Evolutionary conservation across 2,113 vertebrate species (phyloP).

Genomic region (Heteronetta atricapilla): DNA sequence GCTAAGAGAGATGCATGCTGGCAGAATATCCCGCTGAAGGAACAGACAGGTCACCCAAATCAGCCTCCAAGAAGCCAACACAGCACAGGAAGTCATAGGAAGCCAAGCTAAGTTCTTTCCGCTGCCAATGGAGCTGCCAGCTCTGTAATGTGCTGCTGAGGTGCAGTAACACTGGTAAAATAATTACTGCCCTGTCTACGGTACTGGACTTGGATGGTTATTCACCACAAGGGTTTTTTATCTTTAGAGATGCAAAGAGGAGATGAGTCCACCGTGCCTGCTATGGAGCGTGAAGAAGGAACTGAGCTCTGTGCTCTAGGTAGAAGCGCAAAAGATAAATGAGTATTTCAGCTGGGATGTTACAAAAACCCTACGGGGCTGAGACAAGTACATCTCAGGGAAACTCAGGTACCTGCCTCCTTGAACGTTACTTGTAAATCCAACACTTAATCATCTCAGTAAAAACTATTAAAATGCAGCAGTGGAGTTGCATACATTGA

Average conservation of each 20-base stretch:
- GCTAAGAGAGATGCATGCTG: background rate
- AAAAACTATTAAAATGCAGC: background rate
- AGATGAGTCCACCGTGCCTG: rapidly evolving
- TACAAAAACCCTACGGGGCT: background rate
- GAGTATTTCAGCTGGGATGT: background rate
- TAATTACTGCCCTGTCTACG: background rate
- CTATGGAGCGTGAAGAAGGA: background rate
- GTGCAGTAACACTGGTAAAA: background rate
- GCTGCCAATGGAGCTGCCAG: background rate
- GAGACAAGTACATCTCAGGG: background rate
- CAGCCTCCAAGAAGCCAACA: background rate
- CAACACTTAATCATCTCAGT: background rate
- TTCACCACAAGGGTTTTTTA: background rate
- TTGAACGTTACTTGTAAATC: background rate
- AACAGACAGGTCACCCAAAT: background rate
- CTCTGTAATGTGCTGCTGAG: background rate
- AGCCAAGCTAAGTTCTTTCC: background rate
- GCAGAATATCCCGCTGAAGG: background rate
- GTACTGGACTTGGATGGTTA: background rate
- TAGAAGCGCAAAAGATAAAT: background rate
- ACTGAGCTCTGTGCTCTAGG: background rate
- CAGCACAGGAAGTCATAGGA: background rate
- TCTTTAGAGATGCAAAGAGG: background rate
- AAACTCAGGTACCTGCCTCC: background rate
- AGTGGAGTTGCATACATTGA: background rate